A percentile compares a stretch with the other conserved stretches of the same genome.
These are phyloP conservation scores for Ammodytes marinus DNA, from an alignment of 2,113 vertebrate species.

Conservation along the genomic window DNA sequence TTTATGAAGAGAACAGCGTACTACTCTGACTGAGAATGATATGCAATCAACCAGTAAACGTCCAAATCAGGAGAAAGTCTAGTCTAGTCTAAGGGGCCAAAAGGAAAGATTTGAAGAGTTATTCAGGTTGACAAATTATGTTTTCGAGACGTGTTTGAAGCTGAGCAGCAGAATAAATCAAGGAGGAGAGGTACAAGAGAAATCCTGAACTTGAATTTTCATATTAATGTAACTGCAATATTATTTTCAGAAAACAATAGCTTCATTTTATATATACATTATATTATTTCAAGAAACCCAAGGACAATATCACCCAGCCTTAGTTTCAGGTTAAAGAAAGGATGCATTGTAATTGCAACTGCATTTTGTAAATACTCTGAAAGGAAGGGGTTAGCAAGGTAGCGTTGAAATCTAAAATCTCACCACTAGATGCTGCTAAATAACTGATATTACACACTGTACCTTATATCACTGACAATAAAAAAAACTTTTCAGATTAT, in stretches of 20 bases:
- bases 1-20: not conserved
- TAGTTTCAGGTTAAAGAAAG: too few species aligned
- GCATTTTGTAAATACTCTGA: too few species aligned
- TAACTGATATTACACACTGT: too few species aligned
- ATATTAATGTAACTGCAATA: not conserved
- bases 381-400: too few species aligned
- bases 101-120: not conserved
- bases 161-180: not conserved
- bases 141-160: constrained; percentile 2
- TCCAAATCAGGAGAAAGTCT: constrained; percentile 33
- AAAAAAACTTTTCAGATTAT: too few species aligned
- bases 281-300: too few species aligned
- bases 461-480: too few species aligned
- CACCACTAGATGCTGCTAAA: too few species aligned
- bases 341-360: too few species aligned
- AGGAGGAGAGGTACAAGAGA: not conserved
- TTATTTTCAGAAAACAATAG: not conserved
- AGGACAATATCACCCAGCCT: too few species aligned
- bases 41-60: constrained; percentile 29
- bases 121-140: constrained; percentile 2
- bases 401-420: too few species aligned
- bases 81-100: not conserved
- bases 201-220: not conserved
- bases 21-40: constrained; percentile 3
- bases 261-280: too few species aligned